phyloP scores from a whole-genome alignment of 2,113 vertebrate genomes.

The Ptychochromis oligacanthus region DNA sequence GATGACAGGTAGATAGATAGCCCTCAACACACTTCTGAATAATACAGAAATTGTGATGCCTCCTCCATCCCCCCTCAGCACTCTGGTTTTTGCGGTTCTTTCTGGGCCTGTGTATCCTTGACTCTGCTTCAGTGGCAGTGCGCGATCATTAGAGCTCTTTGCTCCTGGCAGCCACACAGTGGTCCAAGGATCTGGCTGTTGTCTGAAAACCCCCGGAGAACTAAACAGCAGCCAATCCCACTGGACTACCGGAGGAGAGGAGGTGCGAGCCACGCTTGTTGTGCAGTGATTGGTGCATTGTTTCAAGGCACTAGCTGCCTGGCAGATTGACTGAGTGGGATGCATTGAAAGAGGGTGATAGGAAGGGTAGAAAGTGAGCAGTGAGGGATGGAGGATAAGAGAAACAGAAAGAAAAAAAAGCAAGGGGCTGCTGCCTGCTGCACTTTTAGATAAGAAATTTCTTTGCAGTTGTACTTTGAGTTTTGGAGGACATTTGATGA shows the following conservation, averaged over 20 bases:
- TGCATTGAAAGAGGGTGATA: conserved; percentile 32
- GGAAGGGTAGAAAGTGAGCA: conserved; percentile 49
- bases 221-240: conserved; percentile 58
- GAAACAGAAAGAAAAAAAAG: not conserved
- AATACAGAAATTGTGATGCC: not conserved
- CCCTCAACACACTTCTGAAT: conserved; percentile 5
- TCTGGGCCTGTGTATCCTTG: conserved; percentile 45
- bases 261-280: conserved; percentile 25
- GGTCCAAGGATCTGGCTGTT: conserved; percentile 47
- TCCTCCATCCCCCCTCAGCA: not conserved
- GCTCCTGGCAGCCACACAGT: conserved; percentile 44
- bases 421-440: conserved; percentile 28
- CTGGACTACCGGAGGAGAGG: conserved; percentile 29
- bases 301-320: conserved; percentile 50
- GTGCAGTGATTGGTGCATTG: conserved; percentile 59
- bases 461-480: conserved; percentile 15
- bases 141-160: conserved; percentile 63
- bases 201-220: conserved; percentile 45
- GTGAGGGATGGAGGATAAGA: not conserved
- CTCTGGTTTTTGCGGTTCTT: conserved; percentile 9
- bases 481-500: too few relatives aligned
- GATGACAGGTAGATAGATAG: conserved; percentile 18
- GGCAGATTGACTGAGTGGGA: conserved; percentile 54
- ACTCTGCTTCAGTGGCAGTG: conserved; percentile 52
- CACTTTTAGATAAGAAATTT: conserved; percentile 38